Evolutionary conservation across 2,888 invertebrate species (phyloP), one percentile per base, ranked within the genome.

Genomic region (Physocephala rufipes): DNA sequence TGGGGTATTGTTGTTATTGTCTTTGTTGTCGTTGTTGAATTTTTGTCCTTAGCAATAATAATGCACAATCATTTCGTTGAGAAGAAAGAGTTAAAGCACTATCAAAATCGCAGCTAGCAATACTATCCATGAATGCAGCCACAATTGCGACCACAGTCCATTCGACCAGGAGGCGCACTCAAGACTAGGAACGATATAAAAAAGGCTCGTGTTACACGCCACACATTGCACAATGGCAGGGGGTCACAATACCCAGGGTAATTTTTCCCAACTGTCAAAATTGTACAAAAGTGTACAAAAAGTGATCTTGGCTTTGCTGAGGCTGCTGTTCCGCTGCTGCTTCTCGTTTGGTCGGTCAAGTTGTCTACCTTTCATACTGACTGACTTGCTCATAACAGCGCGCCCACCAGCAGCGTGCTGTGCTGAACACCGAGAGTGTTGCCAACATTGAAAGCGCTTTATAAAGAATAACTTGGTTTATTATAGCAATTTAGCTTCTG

Each of bases 401-500:
- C 30, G 15, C 67, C 21, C 79, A 79, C 78, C 77, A 77, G 78
- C 76, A 79, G 73, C 45, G 71, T 51, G 7, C 51, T 21, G 71
- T 51, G 7, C 51, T 21, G 19, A 13, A 5, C 43, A 24, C 47
- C 26, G 36, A 36, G 36, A 36, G 58, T 53, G 55, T 26, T 55
- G 30, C 45, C 55, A 55, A 43, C 67, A 68, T 58, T 66, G 66
- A 71, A 69, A 71, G 62, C 71, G 64, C 68, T 65, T 58, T 26
- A 62, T 15, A 70, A 67, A 21, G 64, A 67, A 63, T 67, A 71
- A 73, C 73, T 72, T 82, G 80, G 82, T 84, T 83, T 83, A 83
- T 83, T 83, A 84, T 81, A 79, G 82, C 83, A 81, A 84, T 83
- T 83, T 84, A 83, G 82, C 82, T 84, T 83, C 82, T 83, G 82